phyloP scores from a whole-genome alignment of 2,888 invertebrate genomes.

The Patella caerulea region DNA sequence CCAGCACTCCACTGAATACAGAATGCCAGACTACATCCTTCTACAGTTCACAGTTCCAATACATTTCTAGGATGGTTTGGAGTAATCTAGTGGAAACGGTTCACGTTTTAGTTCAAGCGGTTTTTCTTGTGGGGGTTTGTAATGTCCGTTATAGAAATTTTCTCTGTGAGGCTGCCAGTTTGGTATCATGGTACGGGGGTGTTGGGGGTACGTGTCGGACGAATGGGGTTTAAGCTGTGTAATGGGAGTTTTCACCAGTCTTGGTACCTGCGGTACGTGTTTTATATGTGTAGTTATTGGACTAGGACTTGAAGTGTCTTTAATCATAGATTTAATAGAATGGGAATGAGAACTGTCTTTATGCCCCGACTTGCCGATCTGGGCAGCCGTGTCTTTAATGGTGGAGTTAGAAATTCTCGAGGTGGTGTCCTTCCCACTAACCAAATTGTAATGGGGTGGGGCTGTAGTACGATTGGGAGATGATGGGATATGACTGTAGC shows the following conservation, averaged over 20 bases:
- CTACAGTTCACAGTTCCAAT: too few relatives aligned
- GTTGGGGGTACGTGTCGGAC: neutral
- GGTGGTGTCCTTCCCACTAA: neutral
- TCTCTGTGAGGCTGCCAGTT: neutral
- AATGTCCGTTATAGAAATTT: neutral
- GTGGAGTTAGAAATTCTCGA: neutral
- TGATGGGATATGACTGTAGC: neutral
- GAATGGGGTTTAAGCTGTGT: neutral
- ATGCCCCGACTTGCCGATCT: neutral
- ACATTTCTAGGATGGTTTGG: neutral
- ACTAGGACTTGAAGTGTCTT: too few relatives aligned
- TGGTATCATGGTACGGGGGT: neutral
- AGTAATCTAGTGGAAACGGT: neutral
- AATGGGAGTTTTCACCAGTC: neutral
- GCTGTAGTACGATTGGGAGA: neutral
- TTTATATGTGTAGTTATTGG: neutral
- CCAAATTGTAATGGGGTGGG: neutral
- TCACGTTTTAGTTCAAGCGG: slow-evolving; percentile 1
- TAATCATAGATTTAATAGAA: neutral
- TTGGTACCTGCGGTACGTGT: neutral
- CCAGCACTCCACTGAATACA: too few relatives aligned
- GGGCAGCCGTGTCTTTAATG: neutral
- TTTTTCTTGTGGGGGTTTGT: neutral
- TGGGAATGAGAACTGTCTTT: neutral
- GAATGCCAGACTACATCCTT: too few relatives aligned